phyloP scores from a whole-genome alignment of 2,888 invertebrate species.

The Chromoteleia sp. region DNA sequence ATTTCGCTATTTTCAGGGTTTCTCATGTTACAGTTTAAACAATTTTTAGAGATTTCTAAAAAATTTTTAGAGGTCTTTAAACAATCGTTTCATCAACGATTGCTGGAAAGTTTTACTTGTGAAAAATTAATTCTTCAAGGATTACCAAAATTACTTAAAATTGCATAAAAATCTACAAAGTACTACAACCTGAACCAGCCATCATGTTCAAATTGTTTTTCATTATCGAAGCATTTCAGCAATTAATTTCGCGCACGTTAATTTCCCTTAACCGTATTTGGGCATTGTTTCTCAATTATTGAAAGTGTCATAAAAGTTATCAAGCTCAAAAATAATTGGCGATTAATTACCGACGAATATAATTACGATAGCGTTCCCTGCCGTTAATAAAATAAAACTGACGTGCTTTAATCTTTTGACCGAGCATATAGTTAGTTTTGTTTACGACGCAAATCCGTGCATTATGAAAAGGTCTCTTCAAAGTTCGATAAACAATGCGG shows the following conservation, averaged over 20 bases:
- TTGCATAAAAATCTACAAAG: too few species aligned
- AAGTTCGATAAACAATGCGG: slow-evolving; percentile 19
- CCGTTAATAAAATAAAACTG: slow-evolving; percentile 11
- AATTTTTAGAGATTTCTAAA: too few species aligned
- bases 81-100: too few species aligned
- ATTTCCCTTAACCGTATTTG: slow-evolving; percentile 6
- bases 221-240: neutral
- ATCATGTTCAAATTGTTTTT: neutral
- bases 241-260: neutral
- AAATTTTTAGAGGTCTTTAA: too few species aligned
- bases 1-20: too few species aligned
- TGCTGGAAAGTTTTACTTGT: too few species aligned
- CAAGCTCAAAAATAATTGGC: slow-evolving; percentile 17
- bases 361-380: neutral
- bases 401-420: slow-evolving; percentile 6
- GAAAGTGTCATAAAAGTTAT: slow-evolving; percentile 27
- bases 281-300: slow-evolving; percentile 2
- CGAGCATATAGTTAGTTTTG: slow-evolving; percentile 5
- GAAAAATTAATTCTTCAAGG: too few species aligned
- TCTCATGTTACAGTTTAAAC: too few species aligned
- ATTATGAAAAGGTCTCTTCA: slow-evolving; percentile 6
- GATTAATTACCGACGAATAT: slow-evolving; percentile 9
- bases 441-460: neutral
- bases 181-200: too few species aligned
- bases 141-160: too few species aligned